Evolutionary conservation across 2,888 invertebrate species (phyloP), one percentile per base, ranked within the genome.

Genomic region (Caenorhabditis sp.): DNA sequence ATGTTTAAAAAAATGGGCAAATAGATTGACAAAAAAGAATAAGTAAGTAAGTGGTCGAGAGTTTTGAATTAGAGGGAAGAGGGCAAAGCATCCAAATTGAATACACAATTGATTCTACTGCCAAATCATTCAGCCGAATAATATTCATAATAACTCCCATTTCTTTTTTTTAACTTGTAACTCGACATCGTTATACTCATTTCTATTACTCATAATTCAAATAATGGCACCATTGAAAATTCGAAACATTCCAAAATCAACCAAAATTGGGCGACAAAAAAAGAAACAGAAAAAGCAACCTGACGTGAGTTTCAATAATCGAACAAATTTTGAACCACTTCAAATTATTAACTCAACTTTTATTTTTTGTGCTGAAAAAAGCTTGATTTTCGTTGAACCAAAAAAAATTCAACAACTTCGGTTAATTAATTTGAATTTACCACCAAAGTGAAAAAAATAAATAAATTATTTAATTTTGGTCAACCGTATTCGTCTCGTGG

Each of bases 401-500:
- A n/a, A n/a, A n/a, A n/a, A n/a, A n/a, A n/a, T n/a, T n/a, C n/a
- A n/a, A n/a, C n/a, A n/a, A n/a, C n/a, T n/a, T n/a, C n/a, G n/a
- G n/a, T n/a, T n/a, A n/a, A n/a, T n/a, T n/a, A n/a, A n/a, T n/a
- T n/a, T n/a, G n/a, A n/a, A n/a, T n/a, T n/a, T n/a, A n/a, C n/a
- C n/a, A n/a, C n/a, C n/a, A n/a, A n/a, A n/a, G n/a, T n/a, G n/a
- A n/a, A n/a, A n/a, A n/a, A n/a, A n/a, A n/a, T n/a, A n/a, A n/a
- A n/a, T n/a, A n/a, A 71, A 66, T 27, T 50, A 66, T 66, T 54
- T 24, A 23, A 65, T 73, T 73, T 68, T 21, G 65, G 75, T 75
- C 75, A 26, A 66, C 79, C 53, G 68, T 82, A 71, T 82, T 82
- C 64, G 79, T 82, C 50, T 71, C 81, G 57, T 82, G 82, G 82